Evolutionary conservation across 2,113 vertebrate genomes (phyloP).

Genomic region (Xenopus tropicalis): UCB_Xtro_10.0 CM004447.2:17583001-17583500

Average conservation of each 20-base stretch:
- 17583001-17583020: slow-evolving; percentile 36
- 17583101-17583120: slow-evolving; percentile 38
- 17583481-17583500: no score
- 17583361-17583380: background rate
- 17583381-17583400: background rate
- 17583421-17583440: background rate
- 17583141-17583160: slow-evolving; percentile 32
- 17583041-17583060: slow-evolving; percentile 39
- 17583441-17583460: slow-evolving; percentile 16
- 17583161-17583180: slow-evolving; percentile 16
- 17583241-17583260: slow-evolving; percentile 35
- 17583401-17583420: slow-evolving; percentile 11
- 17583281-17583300: slow-evolving; percentile 14
- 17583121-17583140: slow-evolving; percentile 11
- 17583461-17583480: background rate
- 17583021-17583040: slow-evolving; percentile 36
- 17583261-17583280: background rate
- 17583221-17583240: slow-evolving; percentile 30
- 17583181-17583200: slow-evolving; percentile 30
- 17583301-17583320: slow-evolving; percentile 9
- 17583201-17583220: slow-evolving; percentile 24
- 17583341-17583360: slow-evolving; percentile 16
- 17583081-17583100: slow-evolving; percentile 4
- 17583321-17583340: slow-evolving; percentile 17
- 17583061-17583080: background rate